phyloP scores from a whole-genome alignment of 2,888 invertebrate species.

The Atethmia centrago region DNA sequence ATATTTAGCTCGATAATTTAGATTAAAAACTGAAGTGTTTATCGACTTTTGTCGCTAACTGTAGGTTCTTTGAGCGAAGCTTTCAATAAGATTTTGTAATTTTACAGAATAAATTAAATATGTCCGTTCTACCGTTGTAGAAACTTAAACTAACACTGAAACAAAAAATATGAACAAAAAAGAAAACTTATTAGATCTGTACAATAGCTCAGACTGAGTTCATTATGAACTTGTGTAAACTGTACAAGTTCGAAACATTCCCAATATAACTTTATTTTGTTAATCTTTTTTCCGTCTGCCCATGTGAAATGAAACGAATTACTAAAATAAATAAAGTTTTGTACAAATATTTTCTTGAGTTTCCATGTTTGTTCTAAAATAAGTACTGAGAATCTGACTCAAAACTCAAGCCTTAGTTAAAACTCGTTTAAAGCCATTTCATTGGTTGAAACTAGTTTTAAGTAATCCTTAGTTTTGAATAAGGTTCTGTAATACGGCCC shows the following conservation, averaged over 20 bases:
- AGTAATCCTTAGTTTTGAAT: no score
- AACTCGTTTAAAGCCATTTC: no score
- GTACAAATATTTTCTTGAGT: neutral
- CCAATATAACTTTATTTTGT: constrained; percentile 42
- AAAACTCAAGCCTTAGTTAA: no score
- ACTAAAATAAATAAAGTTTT: constrained; percentile 30
- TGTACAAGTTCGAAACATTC: constrained; percentile 41
- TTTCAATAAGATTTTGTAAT: neutral
- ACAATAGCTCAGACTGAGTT: constrained; percentile 14
- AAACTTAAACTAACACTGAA: neutral
- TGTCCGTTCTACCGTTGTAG: no score
- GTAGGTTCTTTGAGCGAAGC: neutral
- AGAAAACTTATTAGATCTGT: constrained; percentile 21
- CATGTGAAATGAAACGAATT: constrained; percentile 27
- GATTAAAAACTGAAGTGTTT: neutral
- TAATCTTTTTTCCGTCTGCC: neutral
- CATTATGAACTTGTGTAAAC: constrained; percentile 22
- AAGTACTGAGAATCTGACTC: no score
- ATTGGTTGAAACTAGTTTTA: no score
- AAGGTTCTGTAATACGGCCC: no score
- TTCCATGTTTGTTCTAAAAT: neutral
- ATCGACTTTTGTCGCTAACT: neutral
- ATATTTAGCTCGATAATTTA: neutral
- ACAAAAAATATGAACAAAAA: neutral
- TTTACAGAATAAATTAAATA: no score